Conservation (phyloP, 2,797 vertebrate species). For the Microchirus variegatus region DNA sequence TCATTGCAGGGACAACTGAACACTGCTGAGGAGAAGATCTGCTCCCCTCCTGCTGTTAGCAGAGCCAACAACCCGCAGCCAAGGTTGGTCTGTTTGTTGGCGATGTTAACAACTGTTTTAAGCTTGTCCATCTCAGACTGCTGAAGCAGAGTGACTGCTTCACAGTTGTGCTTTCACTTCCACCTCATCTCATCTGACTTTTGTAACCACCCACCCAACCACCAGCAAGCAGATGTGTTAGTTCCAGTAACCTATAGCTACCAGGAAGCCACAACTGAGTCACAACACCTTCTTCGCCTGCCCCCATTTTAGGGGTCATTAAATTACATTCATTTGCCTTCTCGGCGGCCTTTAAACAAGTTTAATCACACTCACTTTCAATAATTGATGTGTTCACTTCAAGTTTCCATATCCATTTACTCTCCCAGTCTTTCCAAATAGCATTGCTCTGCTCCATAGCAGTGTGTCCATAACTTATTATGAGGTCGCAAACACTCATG, state of each 20-base stretch:
- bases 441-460: too few relatives aligned
- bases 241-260: neutral
- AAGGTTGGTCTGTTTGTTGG: conserved; percentile 52
- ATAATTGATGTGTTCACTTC: too few relatives aligned
- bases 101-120: conserved; percentile 41
- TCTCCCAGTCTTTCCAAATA: too few relatives aligned
- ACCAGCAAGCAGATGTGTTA: neutral
- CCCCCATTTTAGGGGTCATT: too few relatives aligned
- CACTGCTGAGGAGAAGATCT: conserved; percentile 75
- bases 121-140: conserved; percentile 74
- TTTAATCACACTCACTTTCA: too few relatives aligned
- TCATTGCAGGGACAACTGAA: conserved; percentile 85
- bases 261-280: neutral
- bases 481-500: too few relatives aligned
- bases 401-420: too few relatives aligned
- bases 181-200: neutral
- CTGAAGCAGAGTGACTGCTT: neutral
- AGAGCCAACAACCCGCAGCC: conserved; percentile 75
- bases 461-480: too few relatives aligned
- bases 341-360: too few relatives aligned
- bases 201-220: neutral
- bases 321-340: too few relatives aligned
- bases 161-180: conserved; percentile 30
- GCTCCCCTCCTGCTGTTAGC: conserved; percentile 77
- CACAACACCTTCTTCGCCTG: too few relatives aligned